Base-by-base conservation (phyloP, 2,888 invertebrate species). In the Alentia gelatinosa region DNA sequence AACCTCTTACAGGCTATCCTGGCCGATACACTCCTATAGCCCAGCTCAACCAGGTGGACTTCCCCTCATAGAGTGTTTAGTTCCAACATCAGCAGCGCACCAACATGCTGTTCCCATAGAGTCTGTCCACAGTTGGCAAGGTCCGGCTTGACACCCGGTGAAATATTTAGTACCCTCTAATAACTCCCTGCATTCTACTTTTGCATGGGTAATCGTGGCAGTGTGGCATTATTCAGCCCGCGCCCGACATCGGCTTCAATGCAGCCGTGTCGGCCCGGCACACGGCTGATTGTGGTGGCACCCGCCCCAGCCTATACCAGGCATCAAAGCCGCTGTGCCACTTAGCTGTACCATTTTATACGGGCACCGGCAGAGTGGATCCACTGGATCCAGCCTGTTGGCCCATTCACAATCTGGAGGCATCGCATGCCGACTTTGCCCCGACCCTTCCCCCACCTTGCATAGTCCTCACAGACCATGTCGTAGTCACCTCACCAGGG, bases 311-410 rank as follows among this genome's bases (percentile, higher is more conserved):
- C 74, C 33, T 23, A 35, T 12, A 63, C n/a, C 47, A 74, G 74
- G 74, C 74, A 35, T 33, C 33, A 74, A 23, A 74, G 19, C 33
- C 7, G 12, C 74, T 7, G 35, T 30, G 7, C 74, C 79, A 35
- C 79, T 79, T 39, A 35, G 79, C 79, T 79, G 79, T 79, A 79
- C 23, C 79, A 39, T 79, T 79, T 35, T 37, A 79, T 39, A 37
- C 79, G 79, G 47, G 37, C n/a, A 35, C 79, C 79, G n/a, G 79
- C 15, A n/a, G 56, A n/a, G n/a, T n/a, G 39, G 74, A 68, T 37
- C 35, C 79, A 39, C 15, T 12, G 56, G 56, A n/a, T 56, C 56
- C 56, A n/a, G 56, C n/a, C n/a, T n/a, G n/a, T n/a, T n/a, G 19
- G 15, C 79, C 79, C 19, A 37, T 79, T 35, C 79, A 35, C 37